phyloP scores from a whole-genome alignment of 1,140 invertebrate species.

The Micrasema longulum region DNA sequence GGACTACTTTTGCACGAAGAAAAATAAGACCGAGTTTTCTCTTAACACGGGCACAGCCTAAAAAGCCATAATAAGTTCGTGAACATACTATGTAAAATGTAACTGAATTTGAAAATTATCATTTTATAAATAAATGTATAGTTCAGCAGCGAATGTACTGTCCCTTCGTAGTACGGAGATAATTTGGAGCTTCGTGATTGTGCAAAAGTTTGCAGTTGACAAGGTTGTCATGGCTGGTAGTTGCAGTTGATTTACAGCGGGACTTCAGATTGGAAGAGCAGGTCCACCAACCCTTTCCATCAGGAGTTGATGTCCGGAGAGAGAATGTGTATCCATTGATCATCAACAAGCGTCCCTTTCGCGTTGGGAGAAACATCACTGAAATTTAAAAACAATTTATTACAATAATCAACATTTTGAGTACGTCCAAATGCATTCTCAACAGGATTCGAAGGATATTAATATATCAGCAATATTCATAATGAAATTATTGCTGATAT shows the following conservation, averaged over 20 bases:
- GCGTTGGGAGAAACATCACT: constrained; percentile 14
- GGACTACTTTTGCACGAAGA: no score
- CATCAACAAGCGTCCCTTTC: constrained; percentile 16
- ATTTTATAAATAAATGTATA: no score
- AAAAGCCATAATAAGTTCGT: no score
- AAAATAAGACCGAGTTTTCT: no score
- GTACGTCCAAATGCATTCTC: neutral
- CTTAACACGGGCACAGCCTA: no score
- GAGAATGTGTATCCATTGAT: constrained; percentile 11
- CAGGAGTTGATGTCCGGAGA: neutral
- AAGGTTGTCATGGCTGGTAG: neutral
- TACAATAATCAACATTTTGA: neutral
- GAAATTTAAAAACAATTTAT: neutral
- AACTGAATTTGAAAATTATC: no score
- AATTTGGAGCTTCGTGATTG: constrained; percentile 3
- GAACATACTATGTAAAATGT: no score
- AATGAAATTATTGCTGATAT: neutral
- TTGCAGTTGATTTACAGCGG: neutral
- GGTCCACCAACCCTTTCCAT: constrained; percentile 2
- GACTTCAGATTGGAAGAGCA: constrained; percentile 18
- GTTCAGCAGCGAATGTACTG: no score
- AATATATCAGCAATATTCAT: neutral
- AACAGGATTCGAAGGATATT: neutral
- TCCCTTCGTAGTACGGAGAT: neutral
- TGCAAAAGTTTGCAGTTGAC: neutral